Conservation (phyloP, 1,140 invertebrate species). For the Adelges cooleyi region DNA sequence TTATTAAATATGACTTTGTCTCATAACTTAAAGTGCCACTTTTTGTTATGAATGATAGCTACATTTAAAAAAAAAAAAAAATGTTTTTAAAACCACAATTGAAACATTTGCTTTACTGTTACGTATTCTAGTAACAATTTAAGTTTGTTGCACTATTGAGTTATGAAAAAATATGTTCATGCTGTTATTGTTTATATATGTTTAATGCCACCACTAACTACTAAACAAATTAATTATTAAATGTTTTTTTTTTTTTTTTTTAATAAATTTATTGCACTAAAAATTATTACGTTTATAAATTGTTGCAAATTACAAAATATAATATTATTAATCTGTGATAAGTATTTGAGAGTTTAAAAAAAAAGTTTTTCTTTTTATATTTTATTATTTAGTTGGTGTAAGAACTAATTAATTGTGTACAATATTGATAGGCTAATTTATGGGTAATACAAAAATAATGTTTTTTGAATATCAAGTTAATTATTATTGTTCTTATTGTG, state of each 20-base stretch:
- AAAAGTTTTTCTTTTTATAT: slow-evolving; percentile 14
- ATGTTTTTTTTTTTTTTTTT: background rate
- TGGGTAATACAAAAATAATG: no score
- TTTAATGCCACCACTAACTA: background rate
- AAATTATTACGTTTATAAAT: background rate
- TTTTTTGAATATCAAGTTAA: no score
- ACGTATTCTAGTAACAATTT: background rate
- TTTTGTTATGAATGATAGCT: background rate
- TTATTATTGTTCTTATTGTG: no score
- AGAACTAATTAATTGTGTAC: no score
- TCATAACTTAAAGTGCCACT: background rate
- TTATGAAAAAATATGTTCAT: background rate
- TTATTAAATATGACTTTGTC: background rate
- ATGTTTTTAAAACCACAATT: no score
- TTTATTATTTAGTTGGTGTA: slow-evolving; percentile 7
- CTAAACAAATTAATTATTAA: background rate
- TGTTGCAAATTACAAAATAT: background rate
- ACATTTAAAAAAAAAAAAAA: background rate
- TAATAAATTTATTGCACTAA: background rate
- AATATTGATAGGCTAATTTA: no score
- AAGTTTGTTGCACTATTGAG: background rate
- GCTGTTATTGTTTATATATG: background rate
- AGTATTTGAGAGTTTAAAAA: background rate
- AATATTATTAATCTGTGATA: slow-evolving; percentile 20
- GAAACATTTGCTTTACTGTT: no score